phyloP scores from a whole-genome alignment of 2,113 vertebrate species.

The Tetrao urogallus region DNA sequence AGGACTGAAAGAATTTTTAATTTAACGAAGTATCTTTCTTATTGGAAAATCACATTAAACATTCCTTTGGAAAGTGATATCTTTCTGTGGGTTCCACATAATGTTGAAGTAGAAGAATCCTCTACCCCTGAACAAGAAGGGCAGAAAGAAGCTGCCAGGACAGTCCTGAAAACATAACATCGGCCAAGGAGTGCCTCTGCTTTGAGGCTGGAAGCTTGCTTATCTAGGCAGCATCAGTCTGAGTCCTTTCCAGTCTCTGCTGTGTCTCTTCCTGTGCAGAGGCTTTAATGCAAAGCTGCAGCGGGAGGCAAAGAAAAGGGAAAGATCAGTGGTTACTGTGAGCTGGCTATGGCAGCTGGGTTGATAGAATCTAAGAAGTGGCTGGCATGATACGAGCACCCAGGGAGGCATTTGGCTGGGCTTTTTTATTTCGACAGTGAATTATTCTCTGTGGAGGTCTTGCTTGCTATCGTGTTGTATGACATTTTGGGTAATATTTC shows the following conservation, averaged over 20 bases:
- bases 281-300: background rate
- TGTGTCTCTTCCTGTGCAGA: background rate
- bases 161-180: background rate
- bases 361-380: background rate
- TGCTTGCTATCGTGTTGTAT: background rate
- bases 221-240: background rate
- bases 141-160: background rate
- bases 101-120: background rate
- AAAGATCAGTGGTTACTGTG: background rate
- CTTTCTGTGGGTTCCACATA: rapidly evolving
- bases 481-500: constrained; percentile 16
- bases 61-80: background rate
- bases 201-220: background rate
- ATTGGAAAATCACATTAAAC: background rate
- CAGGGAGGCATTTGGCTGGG: background rate
- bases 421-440: background rate
- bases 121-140: background rate
- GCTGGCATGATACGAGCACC: background rate
- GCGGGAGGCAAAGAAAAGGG: background rate
- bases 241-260: background rate
- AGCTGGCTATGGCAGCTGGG: background rate
- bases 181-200: background rate
- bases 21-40: background rate
- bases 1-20: background rate
- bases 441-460: constrained; percentile 18